Evolutionary conservation across 2,113 vertebrate species (phyloP).

Genomic region (Himantopus leucocephalus): DNA sequence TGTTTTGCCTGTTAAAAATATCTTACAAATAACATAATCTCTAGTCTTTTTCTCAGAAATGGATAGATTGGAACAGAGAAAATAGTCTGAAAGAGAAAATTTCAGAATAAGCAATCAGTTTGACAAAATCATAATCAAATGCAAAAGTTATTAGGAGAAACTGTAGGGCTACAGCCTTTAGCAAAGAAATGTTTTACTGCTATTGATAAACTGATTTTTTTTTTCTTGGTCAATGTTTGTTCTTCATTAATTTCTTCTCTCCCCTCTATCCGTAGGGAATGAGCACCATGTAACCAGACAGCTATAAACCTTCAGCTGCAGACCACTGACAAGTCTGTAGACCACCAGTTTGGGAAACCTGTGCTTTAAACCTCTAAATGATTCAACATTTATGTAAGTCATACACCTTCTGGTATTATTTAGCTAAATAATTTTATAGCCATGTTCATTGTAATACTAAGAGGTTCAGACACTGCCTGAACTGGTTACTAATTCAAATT

Average conservation of each 20-base stretch:
- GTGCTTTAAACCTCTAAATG: not conserved
- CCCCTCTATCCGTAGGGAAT: not conserved
- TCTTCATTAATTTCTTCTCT: not conserved
- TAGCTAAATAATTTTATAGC: not conserved
- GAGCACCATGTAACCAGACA: not conserved
- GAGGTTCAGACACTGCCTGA: not conserved
- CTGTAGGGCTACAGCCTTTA: not conserved
- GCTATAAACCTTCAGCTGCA: not conserved
- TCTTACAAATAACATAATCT: not conserved
- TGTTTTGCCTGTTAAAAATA: not conserved
- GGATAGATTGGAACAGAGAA: not conserved
- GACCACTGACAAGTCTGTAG: not conserved
- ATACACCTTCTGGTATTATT: not conserved
- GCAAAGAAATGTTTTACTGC: not conserved
- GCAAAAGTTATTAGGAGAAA: not conserved
- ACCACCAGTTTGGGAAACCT: not conserved
- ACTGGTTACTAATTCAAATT: not conserved
- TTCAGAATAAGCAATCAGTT: not conserved
- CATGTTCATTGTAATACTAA: not conserved
- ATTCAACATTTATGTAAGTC: slow-evolving; percentile 28
- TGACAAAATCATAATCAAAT: not conserved
- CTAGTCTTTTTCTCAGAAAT: not conserved
- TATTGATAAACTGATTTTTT: not conserved
- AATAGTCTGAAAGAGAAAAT: not conserved
- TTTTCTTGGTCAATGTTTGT: not conserved